Evolutionary conservation across 2,113 vertebrate genomes (phyloP), one percentile per base, ranked within the genome.

Genomic region (Oplegnathus fasciatus): DNA sequence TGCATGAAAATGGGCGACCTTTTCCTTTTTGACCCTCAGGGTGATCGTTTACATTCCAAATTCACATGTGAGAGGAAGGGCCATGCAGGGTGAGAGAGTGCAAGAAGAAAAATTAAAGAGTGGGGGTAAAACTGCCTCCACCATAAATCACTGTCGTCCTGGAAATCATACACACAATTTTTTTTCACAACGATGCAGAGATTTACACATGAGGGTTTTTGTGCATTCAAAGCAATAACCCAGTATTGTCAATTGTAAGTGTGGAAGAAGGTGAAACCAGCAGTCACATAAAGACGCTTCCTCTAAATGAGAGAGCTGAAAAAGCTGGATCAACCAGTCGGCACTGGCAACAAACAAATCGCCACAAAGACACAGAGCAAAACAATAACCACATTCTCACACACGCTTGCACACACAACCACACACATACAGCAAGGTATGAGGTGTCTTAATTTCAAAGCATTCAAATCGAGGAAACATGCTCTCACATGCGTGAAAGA

Each of bases 1-100:
- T 60, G 86, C 71, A 86, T 81, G 78, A 87, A 94, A 94, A 92
- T 87, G 82, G 76, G 10, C n/a, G 76, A 90, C 90, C 85, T 91
- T 94, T 91, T 93, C 55, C 52, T n/a, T 86, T 66, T 78, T 86
- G 83, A 86, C 80, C 91, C 78, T 61, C 20, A 14, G 90, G 91
- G 55, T 18, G 48, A 86, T 92, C 50, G 75, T 89, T 92, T 91
- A 90, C 50, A 57, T 91, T 91, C 84, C 84, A 86, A 65, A 84
- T 75, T 80, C 70, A 62, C 68, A 65, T 37, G 74, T 61, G 46
- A 69, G 68, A 68, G 72, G 64, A 55, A 61, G 60, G 20, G 57
- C 48, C 22, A 13, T 7, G 61, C 55, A 48, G 65, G 42, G 2
- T 15, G 55, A 85, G 44, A 55, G 46, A 64, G 68, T 44, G 57